phyloP scores from a whole-genome alignment of 2,113 vertebrate species.

The Pithys albifrons region DNA sequence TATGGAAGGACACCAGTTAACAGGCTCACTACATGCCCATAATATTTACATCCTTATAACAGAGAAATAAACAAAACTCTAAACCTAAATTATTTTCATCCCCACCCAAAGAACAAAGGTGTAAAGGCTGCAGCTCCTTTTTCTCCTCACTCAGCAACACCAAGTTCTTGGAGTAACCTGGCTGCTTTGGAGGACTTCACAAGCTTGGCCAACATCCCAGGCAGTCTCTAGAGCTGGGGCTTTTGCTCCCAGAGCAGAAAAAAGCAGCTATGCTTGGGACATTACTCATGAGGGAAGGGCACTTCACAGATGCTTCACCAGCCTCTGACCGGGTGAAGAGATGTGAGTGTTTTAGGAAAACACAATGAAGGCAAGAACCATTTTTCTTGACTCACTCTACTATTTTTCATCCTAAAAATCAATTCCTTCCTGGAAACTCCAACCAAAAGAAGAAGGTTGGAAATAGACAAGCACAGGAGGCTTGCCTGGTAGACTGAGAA shows the following conservation, averaged over 20 bases:
- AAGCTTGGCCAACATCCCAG: neutral
- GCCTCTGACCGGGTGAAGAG: neutral
- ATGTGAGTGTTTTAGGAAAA: neutral
- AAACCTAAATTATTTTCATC: neutral
- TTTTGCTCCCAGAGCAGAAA: neutral
- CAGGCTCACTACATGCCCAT: neutral
- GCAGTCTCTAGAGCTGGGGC: neutral
- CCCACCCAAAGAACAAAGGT: neutral
- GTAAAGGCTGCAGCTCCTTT: neutral
- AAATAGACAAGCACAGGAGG: neutral
- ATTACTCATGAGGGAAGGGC: neutral
- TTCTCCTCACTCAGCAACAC: neutral
- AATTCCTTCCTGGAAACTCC: neutral
- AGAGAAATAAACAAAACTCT: neutral
- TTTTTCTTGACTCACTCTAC: neutral
- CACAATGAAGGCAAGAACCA: neutral
- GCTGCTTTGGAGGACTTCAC: neutral
- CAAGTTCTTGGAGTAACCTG: neutral
- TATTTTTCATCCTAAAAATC: neutral
- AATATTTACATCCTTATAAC: neutral
- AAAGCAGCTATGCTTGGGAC: neutral
- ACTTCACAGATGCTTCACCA: neutral
- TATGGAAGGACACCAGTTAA: neutral
- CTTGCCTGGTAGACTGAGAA: neutral
- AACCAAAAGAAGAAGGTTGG: neutral